Percentiles rank a stretch among this genome's conserved stretches.
phyloP scores from a whole-genome alignment of 2,797 vertebrate genomes.

The Cryptoprocta ferox region DNA sequence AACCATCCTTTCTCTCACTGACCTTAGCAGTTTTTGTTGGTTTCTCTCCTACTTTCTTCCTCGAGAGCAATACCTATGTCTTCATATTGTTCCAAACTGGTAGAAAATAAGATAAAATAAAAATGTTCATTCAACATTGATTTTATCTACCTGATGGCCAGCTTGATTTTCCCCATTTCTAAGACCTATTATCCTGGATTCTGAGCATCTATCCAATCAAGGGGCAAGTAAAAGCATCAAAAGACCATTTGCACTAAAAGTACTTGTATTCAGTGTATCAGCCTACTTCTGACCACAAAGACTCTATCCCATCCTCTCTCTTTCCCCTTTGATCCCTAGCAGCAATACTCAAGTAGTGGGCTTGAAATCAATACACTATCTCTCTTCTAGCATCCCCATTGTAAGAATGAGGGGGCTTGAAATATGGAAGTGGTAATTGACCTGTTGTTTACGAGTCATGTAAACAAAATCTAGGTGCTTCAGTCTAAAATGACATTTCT shows the following conservation, averaged over 20 bases:
- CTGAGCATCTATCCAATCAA: not conserved
- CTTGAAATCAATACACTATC: not conserved
- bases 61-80: not conserved
- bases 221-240: rapidly evolving
- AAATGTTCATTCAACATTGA: not conserved
- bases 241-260: not conserved
- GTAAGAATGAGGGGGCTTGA: not conserved
- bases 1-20: not conserved
- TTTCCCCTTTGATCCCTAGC: not conserved
- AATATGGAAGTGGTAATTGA: not conserved
- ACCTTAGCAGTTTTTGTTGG: not conserved
- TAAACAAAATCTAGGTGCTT: slow-evolving; percentile 15
- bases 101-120: slow-evolving; percentile 1
- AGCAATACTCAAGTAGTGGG: not conserved
- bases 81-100: not conserved
- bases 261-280: not conserved
- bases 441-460: not conserved
- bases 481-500: slow-evolving; percentile 3
- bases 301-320: not conserved
- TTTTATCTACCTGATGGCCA: not conserved
- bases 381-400: not conserved
- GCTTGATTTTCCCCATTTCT: not conserved
- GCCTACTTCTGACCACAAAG: not conserved
- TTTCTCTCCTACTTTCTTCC: not conserved
- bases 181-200: not conserved